phyloP scores from a whole-genome alignment of 2,113 vertebrate genomes.

The Scytalopus superciliaris region DNA sequence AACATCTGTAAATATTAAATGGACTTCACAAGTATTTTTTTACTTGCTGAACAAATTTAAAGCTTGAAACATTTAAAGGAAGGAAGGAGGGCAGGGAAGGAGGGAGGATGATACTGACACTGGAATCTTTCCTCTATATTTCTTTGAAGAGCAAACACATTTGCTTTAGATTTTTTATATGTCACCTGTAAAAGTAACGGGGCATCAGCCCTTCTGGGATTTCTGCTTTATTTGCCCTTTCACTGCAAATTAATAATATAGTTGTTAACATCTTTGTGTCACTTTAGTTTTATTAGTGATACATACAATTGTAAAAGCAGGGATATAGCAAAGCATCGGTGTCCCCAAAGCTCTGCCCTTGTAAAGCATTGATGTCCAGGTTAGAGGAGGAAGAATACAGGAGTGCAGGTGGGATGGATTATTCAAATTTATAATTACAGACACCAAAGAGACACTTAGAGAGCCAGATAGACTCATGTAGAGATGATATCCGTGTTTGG shows the following conservation, averaged over 20 bases:
- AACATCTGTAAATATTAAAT: not conserved
- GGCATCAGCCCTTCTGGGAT: not conserved
- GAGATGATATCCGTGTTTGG: not conserved
- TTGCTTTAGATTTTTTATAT: not conserved
- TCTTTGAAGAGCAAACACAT: conserved; percentile 29
- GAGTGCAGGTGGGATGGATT: not conserved
- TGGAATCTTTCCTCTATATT: not conserved
- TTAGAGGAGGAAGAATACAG: not conserved
- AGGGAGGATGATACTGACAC: not conserved
- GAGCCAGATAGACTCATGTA: not conserved
- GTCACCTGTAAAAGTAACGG: not conserved
- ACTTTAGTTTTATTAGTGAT: not conserved
- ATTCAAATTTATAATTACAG: not conserved
- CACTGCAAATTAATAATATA: not conserved
- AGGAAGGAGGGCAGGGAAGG: not conserved
- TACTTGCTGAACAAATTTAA: not conserved
- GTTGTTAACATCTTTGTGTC: not conserved
- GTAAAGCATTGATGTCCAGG: not conserved
- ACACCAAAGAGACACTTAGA: not conserved
- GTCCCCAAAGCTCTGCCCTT: not conserved
- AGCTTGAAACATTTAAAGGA: not conserved
- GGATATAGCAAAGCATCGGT: not conserved
- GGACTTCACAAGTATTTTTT: not conserved
- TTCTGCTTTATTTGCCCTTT: not conserved
- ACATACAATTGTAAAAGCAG: fast-evolving